Percentiles rank a stretch among this genome's conserved stretches.
phyloP scores from a whole-genome alignment of 2,113 vertebrate species.

The Carollia perspicillata region DNA sequence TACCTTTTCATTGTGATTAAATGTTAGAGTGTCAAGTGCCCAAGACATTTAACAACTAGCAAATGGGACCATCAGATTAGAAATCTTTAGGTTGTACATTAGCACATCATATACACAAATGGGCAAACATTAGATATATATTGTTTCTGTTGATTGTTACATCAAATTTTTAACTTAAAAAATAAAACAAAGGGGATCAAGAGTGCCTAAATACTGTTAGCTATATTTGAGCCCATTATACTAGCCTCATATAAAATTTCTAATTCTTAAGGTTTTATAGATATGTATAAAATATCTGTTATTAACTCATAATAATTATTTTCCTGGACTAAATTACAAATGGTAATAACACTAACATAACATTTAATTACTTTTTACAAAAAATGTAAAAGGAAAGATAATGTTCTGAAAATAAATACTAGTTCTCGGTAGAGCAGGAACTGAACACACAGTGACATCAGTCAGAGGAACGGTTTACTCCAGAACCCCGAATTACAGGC shows the following conservation, averaged over 20 bases:
- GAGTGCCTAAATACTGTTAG: slow-evolving; percentile 39
- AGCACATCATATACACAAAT: slow-evolving; percentile 22
- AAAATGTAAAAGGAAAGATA: slow-evolving; percentile 62
- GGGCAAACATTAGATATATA: slow-evolving; percentile 51
- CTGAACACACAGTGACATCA: slow-evolving; percentile 70
- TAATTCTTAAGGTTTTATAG: slow-evolving; percentile 48
- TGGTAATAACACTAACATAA: slow-evolving; percentile 52
- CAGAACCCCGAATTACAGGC: slow-evolving; percentile 78
- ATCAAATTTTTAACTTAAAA: slow-evolving; percentile 55
- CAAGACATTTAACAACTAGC: slow-evolving; percentile 40
- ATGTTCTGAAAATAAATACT: slow-evolving; percentile 75
- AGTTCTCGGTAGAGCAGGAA: slow-evolving; percentile 73
- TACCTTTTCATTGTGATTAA: slow-evolving; percentile 46
- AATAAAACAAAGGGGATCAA: slow-evolving; percentile 53
- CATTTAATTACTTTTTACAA: slow-evolving; percentile 56
- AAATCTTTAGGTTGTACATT: slow-evolving; percentile 53
- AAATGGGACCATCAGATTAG: slow-evolving; percentile 27
- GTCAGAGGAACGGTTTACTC: slow-evolving; percentile 83
- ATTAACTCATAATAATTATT: slow-evolving; percentile 39
- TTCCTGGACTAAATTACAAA: slow-evolving; percentile 68
- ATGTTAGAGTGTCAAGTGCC: slow-evolving; percentile 35
- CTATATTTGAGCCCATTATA: slow-evolving; percentile 58
- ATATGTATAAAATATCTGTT: slow-evolving; percentile 23
- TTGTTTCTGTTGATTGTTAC: slow-evolving; percentile 28
- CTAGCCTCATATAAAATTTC: slow-evolving; percentile 43